Percentiles rank a stretch among this genome's conserved stretches.
Evolutionary conservation across 2,113 vertebrate species (phyloP).

Genomic region (Cephalopterus ornatus): DNA sequence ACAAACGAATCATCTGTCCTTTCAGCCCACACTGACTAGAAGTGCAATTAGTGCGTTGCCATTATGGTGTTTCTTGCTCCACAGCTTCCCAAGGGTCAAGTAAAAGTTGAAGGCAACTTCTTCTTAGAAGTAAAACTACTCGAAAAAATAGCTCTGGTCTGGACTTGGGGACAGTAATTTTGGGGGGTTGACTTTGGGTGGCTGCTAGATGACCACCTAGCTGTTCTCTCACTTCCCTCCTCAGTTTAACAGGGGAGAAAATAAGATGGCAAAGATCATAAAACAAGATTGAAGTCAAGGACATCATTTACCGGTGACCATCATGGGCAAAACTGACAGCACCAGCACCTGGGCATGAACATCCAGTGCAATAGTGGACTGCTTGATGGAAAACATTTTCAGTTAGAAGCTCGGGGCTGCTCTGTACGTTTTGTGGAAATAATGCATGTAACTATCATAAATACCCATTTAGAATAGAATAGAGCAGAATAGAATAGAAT

Average conservation of each 20-base stretch:
- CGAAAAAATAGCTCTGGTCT: neutral
- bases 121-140: neutral
- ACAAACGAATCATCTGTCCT: neutral
- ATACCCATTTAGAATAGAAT: neutral
- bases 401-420: neutral
- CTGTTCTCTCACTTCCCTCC: neutral
- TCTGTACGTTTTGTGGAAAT: neutral
- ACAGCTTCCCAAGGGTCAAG: neutral
- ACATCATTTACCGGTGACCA: neutral
- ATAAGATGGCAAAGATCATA: neutral
- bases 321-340: neutral
- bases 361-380: neutral
- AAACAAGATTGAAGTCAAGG: neutral
- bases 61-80: neutral
- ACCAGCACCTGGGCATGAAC: no score
- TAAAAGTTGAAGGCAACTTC: neutral
- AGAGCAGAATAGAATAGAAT: neutral
- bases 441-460: neutral
- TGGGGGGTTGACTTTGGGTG: neutral
- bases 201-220: neutral
- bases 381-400: neutral
- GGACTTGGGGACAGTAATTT: neutral
- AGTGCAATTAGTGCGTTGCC: neutral
- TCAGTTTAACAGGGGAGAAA: neutral
- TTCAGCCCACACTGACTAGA: neutral